Conservation (phyloP, 35 echinoderm and acorn worm genomes). For the Anneissia japonica region DNA sequence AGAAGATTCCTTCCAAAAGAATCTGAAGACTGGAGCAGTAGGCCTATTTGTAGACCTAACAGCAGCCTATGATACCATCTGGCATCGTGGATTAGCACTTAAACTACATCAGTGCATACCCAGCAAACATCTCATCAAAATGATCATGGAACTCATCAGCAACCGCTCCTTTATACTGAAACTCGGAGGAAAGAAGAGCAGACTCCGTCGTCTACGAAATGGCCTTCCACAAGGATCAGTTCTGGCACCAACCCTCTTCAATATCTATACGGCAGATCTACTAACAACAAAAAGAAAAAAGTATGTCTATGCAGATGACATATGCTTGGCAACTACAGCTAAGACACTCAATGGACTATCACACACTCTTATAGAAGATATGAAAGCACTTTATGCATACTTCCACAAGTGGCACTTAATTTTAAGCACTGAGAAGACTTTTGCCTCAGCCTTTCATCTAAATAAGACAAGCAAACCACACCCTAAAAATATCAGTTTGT, state of each 20-base stretch:
- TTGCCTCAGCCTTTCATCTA: too few species aligned
- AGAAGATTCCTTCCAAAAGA: slow-evolving; percentile 6
- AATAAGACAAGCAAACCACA: too few species aligned
- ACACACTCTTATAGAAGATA: too few species aligned
- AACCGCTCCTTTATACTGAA: slow-evolving; percentile 40
- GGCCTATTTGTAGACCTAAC: slow-evolving; percentile 23
- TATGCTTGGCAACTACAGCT: too few species aligned
- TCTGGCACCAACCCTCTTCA: slow-evolving; percentile 34
- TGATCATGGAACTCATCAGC: background rate
- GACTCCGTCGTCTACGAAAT: slow-evolving; percentile 23
- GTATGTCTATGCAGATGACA: slow-evolving; percentile 29
- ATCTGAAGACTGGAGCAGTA: slow-evolving; percentile 13
- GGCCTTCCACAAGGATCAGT: slow-evolving; percentile 36
- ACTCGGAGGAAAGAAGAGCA: slow-evolving; percentile 19
- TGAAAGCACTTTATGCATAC: too few species aligned
- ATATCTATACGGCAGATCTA: slow-evolving; percentile 23
- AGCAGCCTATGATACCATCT: slow-evolving; percentile 27
- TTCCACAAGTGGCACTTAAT: too few species aligned
- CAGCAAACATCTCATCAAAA: background rate
- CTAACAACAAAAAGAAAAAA: slow-evolving; percentile 9
- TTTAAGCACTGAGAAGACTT: too few species aligned
- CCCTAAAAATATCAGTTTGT: too few species aligned
- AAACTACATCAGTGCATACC: slow-evolving; percentile 17
- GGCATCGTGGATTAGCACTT: background rate
- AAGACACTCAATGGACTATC: too few species aligned